These are phyloP conservation scores for Galaxias olidus DNA, from an alignment of 2,797 vertebrate species.

Conservation along the genomic window DNA sequence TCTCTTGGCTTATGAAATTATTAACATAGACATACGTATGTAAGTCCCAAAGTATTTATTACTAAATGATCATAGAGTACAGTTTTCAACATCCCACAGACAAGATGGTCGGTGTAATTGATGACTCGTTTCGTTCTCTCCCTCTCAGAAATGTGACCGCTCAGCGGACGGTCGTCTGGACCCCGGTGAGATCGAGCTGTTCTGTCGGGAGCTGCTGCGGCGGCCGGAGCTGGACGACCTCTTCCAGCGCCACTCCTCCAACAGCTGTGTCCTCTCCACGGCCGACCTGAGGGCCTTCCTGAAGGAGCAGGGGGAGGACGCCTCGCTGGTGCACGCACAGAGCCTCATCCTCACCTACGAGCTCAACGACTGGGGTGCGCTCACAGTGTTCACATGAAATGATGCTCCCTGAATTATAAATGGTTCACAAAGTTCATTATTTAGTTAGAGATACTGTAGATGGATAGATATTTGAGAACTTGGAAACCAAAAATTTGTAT, in stretches of 20 bases:
- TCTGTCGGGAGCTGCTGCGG: conserved; percentile 85
- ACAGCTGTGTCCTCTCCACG: conserved; percentile 82
- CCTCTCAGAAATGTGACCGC: conserved; percentile 85
- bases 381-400: too few relatives aligned
- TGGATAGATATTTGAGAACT: too few relatives aligned
- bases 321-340: conserved; percentile 73
- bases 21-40: too few relatives aligned
- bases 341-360: conserved; percentile 84
- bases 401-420: too few relatives aligned
- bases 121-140: background rate
- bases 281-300: conserved; percentile 88
- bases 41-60: too few relatives aligned
- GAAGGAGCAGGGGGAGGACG: conserved; percentile 85
- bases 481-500: too few relatives aligned
- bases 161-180: conserved; percentile 86
- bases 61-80: too few relatives aligned
- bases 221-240: conserved; percentile 88
- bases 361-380: conserved; percentile 88
- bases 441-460: too few relatives aligned
- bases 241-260: conserved; percentile 82
- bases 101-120: background rate
- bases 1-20: too few relatives aligned
- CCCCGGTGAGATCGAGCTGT: conserved; percentile 87
- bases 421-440: too few relatives aligned
- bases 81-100: too few relatives aligned